Evolutionary conservation across 1,140 invertebrate genomes (phyloP), one percentile per base, ranked within the genome.

Genomic region (Ctenoplectra terminalis): DNA sequence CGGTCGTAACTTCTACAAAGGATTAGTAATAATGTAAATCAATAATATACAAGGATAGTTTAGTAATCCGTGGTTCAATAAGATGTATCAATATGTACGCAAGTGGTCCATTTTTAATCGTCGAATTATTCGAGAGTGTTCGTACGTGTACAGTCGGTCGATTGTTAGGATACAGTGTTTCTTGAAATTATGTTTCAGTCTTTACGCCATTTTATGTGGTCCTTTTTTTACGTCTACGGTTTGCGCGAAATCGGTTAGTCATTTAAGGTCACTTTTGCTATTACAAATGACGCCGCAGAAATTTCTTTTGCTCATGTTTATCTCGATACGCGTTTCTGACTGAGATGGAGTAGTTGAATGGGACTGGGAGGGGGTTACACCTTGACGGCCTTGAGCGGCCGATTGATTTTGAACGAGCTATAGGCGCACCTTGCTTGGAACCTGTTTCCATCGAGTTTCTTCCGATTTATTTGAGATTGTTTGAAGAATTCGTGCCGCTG

Each of bases 401-500:
- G 37, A 64, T 26, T 43, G 61, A 64, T 64, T 64, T 40, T 31
- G 37, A 26, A 29, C 64, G 26, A 29, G 29, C 64, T 67, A 46
- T 67, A 67, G 26, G 64, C 26, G 64, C 40, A 15, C 17, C n/a
- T 43, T 20, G 40, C 64, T n/a, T 66, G 37, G 26, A 66, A 66
- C 64, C 64, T 67, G 40, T 67, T 46, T 67, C 20, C 26, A 46
- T 34, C 40, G n/a, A 46, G 64, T 67, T 64, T 64, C 61, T 64
- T 64, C 64, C 40, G 40, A 67, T 29, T 26, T 20, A n/a, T 64
- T 43, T 17, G 13, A 43, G 37, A 64, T 7, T 29, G 15, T 43
- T 46, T 20, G n/a, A 7, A 40, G 64, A 67, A 29, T 26, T 46
- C 29, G 40, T 20, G 40, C 13, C 6, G 40, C n/a, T 67, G 40